Base-by-base conservation (phyloP, 2,888 invertebrate species). In the Nymphalis polychloros region DNA sequence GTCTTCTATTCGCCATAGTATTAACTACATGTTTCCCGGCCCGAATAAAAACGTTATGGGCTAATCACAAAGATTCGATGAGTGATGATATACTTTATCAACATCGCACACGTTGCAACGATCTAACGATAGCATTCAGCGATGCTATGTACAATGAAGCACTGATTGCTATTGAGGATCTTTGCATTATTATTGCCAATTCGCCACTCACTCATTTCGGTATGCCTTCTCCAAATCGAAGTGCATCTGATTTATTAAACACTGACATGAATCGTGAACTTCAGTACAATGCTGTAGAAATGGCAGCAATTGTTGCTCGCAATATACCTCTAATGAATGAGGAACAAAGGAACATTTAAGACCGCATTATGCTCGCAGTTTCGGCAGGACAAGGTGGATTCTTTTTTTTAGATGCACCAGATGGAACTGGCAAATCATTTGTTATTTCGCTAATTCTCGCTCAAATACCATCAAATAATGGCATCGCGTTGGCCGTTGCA, bases 111-210 rank as follows among this genome's bases (percentile, higher is more conserved):
- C 27, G 27, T 0, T 27, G 27, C 27, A 27, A 27, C 27, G 27
- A 27, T 27, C 4, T 27, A 27, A 27, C 27, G 27, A 27, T 27
- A 27, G 3, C 27, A 27, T 27, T 27, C 3, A 27, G 27, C 27
- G 27, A 27, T 4, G 27, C 27, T 27, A 79, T 81, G 61, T 80
- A 77, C 50, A 80, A 80, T 75, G 77, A 80, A 75, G 77, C 78
- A 71, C 78, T 79, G 63, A 46, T 79, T 1, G 59, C 68, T 55
- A 78, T 81, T 64, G 78, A 81, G 71, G 78, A 79, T 77, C 66
- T 76, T 65, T 78, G 74, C 71, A 61, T 79, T 72, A n/a, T 73
- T 2, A 74, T 74, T 74, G 62, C 73, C 64, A 76, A 74, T 64
- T 73, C 64, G 64, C 72, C 73, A 73, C 70, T 73, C 61, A 72